Evolutionary conservation across 2,113 vertebrate genomes (phyloP).

Genomic region (Stercorarius parasiticus): DNA sequence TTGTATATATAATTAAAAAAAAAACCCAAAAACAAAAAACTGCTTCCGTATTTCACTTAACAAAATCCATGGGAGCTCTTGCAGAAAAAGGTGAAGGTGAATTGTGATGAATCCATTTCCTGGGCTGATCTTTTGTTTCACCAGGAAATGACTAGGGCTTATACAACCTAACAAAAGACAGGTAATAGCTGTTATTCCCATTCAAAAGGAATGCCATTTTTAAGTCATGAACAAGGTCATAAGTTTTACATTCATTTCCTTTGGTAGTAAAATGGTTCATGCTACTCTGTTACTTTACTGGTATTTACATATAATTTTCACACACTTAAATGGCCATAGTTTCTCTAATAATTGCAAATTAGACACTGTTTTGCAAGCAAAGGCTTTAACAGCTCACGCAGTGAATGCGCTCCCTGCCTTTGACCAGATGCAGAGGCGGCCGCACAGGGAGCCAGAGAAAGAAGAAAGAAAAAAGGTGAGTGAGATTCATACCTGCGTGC

Average conservation of each 20-base stretch:
- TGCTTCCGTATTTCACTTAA: background rate
- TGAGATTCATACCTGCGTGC: fast-evolving
- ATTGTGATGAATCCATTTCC: background rate
- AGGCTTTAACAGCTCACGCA: background rate
- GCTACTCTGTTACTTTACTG: background rate
- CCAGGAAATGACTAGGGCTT: background rate
- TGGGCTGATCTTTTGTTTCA: background rate
- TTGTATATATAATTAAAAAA: fast-evolving
- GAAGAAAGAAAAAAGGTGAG: fast-evolving
- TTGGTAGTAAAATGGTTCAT: background rate
- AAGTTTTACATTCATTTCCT: background rate
- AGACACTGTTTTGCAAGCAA: background rate
- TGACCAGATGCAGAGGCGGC: background rate
- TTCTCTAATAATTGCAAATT: background rate
- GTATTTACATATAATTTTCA: background rate
- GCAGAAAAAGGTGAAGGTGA: background rate
- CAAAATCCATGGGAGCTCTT: background rate
- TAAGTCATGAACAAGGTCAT: background rate
- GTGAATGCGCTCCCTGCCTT: background rate
- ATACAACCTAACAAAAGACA: background rate
- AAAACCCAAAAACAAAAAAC: background rate
- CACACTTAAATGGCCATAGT: background rate
- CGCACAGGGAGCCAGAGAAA: fast-evolving
- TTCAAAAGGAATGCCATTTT: background rate
- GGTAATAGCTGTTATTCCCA: background rate